A percentile compares a stretch with the other conserved stretches of the same genome.
phyloP scores from a whole-genome alignment of 1,140 invertebrate species.

The Rhyzopertha dominica region DNA sequence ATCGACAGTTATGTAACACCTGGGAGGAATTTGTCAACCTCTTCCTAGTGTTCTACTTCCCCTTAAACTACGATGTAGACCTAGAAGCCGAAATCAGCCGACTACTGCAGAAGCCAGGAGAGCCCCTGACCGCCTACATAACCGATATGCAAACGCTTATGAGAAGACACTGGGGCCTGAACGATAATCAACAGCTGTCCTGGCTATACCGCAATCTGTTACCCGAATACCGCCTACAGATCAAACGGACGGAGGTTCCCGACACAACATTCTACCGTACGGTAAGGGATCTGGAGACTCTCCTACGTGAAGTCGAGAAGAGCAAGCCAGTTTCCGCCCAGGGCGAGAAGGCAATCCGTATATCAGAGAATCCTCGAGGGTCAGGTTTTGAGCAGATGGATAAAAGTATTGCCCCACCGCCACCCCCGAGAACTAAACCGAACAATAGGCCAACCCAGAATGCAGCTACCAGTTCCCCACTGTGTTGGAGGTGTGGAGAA shows the following conservation, averaged over 20 bases:
- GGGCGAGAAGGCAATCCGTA: too few species aligned
- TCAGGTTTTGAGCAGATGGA: too few species aligned
- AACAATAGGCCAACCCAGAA: too few species aligned
- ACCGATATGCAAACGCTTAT: background rate
- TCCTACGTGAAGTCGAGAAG: too few species aligned
- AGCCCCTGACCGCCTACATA: too few species aligned
- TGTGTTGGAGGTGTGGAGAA: slow-evolving; percentile 8
- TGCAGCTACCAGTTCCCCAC: background rate
- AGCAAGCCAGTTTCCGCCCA: too few species aligned
- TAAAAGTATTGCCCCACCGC: too few species aligned
- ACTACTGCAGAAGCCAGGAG: too few species aligned
- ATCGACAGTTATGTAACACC: background rate
- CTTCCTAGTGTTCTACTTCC: background rate
- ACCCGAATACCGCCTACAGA: background rate
- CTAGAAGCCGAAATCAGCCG: background rate
- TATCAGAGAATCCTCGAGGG: too few species aligned
- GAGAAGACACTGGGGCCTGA: background rate
- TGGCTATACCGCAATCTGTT: slow-evolving; percentile 1
- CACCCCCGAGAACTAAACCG: too few species aligned
- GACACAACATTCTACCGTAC: too few species aligned
- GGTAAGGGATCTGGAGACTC: too few species aligned
- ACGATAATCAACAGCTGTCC: background rate
- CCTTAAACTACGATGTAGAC: background rate
- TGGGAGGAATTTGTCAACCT: background rate
- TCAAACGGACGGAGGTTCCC: background rate